Evolutionary conservation across 1,140 invertebrate genomes (phyloP), one percentile per base, ranked within the genome.

Genomic region (Penaeus chinensis): DNA sequence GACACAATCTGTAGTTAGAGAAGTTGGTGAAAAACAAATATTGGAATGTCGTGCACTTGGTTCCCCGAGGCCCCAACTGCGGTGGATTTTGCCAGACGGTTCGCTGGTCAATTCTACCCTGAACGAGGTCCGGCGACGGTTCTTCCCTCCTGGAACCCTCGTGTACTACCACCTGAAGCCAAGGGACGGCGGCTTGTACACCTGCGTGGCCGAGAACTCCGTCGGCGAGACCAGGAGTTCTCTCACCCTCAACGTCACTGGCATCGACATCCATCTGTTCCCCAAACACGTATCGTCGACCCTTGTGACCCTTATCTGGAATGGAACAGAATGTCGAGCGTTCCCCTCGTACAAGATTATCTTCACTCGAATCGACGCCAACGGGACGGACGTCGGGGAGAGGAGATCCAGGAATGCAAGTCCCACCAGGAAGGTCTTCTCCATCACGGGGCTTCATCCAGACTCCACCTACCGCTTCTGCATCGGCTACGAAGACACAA

Each of bases 11-110:
- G 90, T 92, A 27, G 91, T 92, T 65, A 89, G 92, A 32, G 91
- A 91, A 87, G 89, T 93, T 20, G 93, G 93, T 2, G 92, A 93
- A 20, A 89, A 91, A 54, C 88, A 92, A 24, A 85, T 90, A 8
- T 90, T 93, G 22, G 92, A 93, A 82, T 94, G 93, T 90, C 91
- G 92, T 24, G 92, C 92, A 7, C 90, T 92, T 32, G 93, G 93
- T 7, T 90, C 92, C 19, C 93, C 93, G 32, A 62, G 83, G 3
- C 93, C 93, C 11, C 78, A 90, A n/a, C 90, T 93, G 2, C 89
- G 90, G 22, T 94, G 93, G 93, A 90, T 92, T 42, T 88, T 93
- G n/a, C 92, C 93, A 11, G 91, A 91, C 78, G 93, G 93, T 10
- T 86, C 89, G 4, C 71, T 91, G 3, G 62, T 93, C 10, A 93